Percentiles rank a stretch among this genome's conserved stretches.
Conservation (phyloP, 2,113 vertebrate genomes). For the Rhea pennata region DNA sequence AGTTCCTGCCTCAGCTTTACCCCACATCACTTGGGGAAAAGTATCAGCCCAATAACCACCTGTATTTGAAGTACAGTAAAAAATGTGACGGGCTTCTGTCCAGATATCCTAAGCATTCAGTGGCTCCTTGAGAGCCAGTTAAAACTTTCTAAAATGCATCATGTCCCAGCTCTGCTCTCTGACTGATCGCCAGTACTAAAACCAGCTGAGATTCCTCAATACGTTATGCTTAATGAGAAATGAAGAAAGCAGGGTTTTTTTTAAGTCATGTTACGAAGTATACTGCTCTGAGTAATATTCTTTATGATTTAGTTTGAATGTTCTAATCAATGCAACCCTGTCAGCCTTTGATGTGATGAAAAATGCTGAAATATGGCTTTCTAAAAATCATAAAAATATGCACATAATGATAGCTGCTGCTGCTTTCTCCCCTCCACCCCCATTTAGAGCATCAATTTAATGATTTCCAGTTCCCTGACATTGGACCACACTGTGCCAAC, state of each 20-base stretch:
- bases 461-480: slow-evolving; percentile 73
- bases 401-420: slow-evolving; percentile 51
- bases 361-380: slow-evolving; percentile 76
- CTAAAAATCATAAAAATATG: slow-evolving; percentile 73
- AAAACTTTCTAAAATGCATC: fast-evolving
- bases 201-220: neutral
- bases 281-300: neutral
- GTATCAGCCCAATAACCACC: neutral
- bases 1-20: neutral
- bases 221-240: neutral
- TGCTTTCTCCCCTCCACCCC: neutral
- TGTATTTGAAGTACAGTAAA: neutral
- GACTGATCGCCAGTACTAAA: fast-evolving
- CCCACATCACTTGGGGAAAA: neutral
- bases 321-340: slow-evolving; percentile 46
- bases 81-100: neutral
- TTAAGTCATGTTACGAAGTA: neutral
- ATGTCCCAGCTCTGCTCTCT: fast-evolving
- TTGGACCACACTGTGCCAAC: slow-evolving; percentile 4
- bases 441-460: slow-evolving; percentile 77
- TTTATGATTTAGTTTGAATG: slow-evolving; percentile 20
- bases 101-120: neutral
- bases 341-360: slow-evolving; percentile 31
- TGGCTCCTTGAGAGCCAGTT: too few relatives aligned
- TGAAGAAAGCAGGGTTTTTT: neutral